Evolutionary conservation across 2,113 vertebrate species (phyloP).

Genomic region (Macquaria australasica): DNA sequence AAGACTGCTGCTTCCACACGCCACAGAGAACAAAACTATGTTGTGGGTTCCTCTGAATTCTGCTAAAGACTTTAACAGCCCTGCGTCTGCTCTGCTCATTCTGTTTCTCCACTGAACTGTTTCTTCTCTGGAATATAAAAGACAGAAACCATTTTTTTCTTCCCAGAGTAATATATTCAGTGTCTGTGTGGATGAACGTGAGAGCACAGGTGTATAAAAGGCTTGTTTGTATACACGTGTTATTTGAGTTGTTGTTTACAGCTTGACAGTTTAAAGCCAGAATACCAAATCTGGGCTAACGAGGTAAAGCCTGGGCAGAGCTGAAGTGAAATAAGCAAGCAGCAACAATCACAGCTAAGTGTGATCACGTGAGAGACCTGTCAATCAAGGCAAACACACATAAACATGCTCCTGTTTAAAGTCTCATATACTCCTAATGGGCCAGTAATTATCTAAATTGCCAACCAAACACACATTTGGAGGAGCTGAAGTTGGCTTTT

Average conservation of each 20-base stretch:
- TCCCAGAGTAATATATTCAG: constrained; percentile 31
- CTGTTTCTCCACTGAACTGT: constrained; percentile 19
- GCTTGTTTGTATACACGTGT: neutral
- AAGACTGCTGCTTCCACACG: constrained; percentile 58
- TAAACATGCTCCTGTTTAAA: neutral
- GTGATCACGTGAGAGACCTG: constrained; percentile 1
- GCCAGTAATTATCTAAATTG: neutral
- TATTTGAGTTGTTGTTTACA: neutral
- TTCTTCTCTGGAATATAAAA: constrained; percentile 48
- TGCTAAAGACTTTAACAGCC: constrained; percentile 71
- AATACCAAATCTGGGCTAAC: constrained; percentile 24
- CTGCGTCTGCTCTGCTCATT: constrained; percentile 40
- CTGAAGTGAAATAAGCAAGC: neutral
- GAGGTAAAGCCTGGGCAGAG: neutral
- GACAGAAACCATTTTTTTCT: constrained; percentile 35
- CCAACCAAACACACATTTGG: neutral
- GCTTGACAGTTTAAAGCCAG: constrained; percentile 13
- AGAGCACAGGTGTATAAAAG: constrained; percentile 41
- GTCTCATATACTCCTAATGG: constrained; percentile 1
- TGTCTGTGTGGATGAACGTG: constrained; percentile 10
- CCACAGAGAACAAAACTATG: constrained; percentile 64
- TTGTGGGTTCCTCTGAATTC: constrained; percentile 64
- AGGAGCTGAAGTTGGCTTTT: neutral
- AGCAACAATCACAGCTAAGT: neutral
- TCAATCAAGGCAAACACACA: neutral